Conservation (phyloP, 1,140 invertebrate genomes). For the Drosophila tristis region DNA sequence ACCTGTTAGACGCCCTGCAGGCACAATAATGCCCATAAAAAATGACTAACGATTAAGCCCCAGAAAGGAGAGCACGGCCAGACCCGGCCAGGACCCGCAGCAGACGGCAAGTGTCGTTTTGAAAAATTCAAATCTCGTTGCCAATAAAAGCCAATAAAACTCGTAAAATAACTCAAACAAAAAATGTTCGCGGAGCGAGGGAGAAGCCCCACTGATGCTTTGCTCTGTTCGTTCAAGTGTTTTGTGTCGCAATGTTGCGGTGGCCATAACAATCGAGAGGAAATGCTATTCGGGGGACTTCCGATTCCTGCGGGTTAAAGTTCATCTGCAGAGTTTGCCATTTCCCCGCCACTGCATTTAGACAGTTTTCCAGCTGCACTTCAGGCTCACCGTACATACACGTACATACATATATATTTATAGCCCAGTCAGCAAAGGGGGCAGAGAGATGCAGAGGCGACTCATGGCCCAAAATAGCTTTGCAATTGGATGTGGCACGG, state of each 20-base stretch:
- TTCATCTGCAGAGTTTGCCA: conserved; percentile 31
- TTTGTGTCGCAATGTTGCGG: conserved; percentile 78
- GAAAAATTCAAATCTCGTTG: conserved; percentile 83
- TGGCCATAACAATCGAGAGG: conserved; percentile 51
- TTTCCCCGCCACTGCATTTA: conserved; percentile 32
- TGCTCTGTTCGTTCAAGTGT: conserved; percentile 59
- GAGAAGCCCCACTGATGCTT: conserved; percentile 11
- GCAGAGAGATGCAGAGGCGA: background rate
- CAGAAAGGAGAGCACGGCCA: conserved; percentile 8
- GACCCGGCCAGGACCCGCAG: conserved; percentile 20
- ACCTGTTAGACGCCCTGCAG: conserved; percentile 44
- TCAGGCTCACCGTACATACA: conserved; percentile 6
- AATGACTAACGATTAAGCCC: conserved; percentile 55
- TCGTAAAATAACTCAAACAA: conserved; percentile 81
- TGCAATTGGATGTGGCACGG: conserved; percentile 45
- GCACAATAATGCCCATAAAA: conserved; percentile 50
- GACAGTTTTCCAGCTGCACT: conserved; percentile 26
- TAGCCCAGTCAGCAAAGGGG: conserved; percentile 29
- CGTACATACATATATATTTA: conserved; percentile 48
- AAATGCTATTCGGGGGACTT: background rate
- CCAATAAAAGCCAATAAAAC: conserved; percentile 84
- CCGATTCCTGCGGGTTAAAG: conserved; percentile 16
- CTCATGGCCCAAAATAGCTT: conserved; percentile 44
- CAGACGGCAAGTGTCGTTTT: conserved; percentile 68
- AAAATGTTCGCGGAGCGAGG: conserved; percentile 13